Evolutionary conservation across 2,888 invertebrate genomes (phyloP), one percentile per base, ranked within the genome.

Genomic region (Scaptomyza tumidula): DNA sequence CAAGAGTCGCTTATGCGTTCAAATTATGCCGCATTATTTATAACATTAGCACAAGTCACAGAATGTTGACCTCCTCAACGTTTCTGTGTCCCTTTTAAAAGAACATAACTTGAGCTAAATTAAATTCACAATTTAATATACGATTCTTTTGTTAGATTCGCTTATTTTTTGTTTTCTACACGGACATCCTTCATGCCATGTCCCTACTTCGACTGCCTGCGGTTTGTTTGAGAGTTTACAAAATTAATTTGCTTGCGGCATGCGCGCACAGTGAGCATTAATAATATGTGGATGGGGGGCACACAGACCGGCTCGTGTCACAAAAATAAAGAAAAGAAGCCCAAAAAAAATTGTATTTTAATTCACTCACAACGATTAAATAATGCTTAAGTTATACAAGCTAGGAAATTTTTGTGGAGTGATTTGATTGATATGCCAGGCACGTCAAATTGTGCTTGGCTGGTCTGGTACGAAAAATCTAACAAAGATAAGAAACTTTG

Each of bases 11-110:
- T 88, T 86, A 88, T 80, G 78, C 59, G 56, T 43, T 52, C 52
- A 86, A 86, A 84, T 88, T 86, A 88, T 83, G 75, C 64, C 66
- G 67, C 80, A 84, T 84, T 78, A 83, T 71, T 84, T 72, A 84
- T 75, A 82, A 75, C 81, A 85, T 87, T 85, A 82, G 85, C 79
- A 70, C 54, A 55, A 35, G 50, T 11, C 52, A 5, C 13, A 27
- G 46, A 29, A 24, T 57, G 43, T 57, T 56, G 39, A 56, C 57
- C 46, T 55, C n/a, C 11, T 41, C 6, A 10, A 31, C 29, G 31
- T 31, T 9, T 7, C 7, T n/a, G 31, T 29, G 7, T 31, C 45
- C 7, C 54, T 24, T 48, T 24, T 48, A 35, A 56, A 64, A 59
- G 31, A n/a, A 59, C 54, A 71, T 53, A 24, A 59, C 57, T 74